A percentile compares a stretch with the other conserved stretches of the same genome.
Evolutionary conservation across 2,797 vertebrate genomes (phyloP).

Genomic region (Phalloptychus januarius): DNA sequence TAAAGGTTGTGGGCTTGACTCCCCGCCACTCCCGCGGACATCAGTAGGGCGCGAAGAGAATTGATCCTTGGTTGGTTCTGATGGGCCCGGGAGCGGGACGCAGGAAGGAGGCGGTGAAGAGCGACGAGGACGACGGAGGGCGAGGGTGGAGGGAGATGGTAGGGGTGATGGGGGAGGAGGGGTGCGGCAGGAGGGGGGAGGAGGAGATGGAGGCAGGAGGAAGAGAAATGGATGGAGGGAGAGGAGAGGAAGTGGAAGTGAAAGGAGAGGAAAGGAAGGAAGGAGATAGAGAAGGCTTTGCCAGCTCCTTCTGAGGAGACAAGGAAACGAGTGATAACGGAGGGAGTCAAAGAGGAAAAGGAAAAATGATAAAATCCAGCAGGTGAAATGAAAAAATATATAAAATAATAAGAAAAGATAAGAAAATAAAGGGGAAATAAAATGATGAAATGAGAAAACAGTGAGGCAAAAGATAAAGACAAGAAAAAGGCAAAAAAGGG

Average conservation of each 20-base stretch:
- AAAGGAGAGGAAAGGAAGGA: slow-evolving; percentile 87
- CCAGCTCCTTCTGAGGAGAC: slow-evolving; percentile 61
- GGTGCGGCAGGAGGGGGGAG: slow-evolving; percentile 83
- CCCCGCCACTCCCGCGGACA: background rate
- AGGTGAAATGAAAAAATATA: background rate
- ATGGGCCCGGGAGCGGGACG: slow-evolving; percentile 91
- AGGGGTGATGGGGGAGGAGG: slow-evolving; percentile 85
- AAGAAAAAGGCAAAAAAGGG: background rate
- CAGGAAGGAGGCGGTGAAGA: slow-evolving; percentile 91
- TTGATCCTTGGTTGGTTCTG: slow-evolving; percentile 86
- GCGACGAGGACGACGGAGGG: slow-evolving; percentile 78
- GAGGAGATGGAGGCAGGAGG: slow-evolving; percentile 86
- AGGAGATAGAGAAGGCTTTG: slow-evolving; percentile 87
- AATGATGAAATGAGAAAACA: background rate
- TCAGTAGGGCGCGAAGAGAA: slow-evolving; percentile 93
- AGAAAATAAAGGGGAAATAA: background rate
- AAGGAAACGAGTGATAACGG: background rate
- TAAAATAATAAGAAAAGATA: background rate
- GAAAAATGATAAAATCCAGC: background rate
- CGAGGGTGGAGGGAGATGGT: slow-evolving; percentile 83
- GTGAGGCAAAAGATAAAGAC: background rate
- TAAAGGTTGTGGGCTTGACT: slow-evolving; percentile 7
- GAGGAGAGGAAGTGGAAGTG: slow-evolving; percentile 62
- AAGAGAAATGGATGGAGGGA: slow-evolving; percentile 75
- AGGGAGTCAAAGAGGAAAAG: background rate